Evolutionary conservation across 2,113 vertebrate species (phyloP).

Genomic region (Chaetodon auriga): DNA sequence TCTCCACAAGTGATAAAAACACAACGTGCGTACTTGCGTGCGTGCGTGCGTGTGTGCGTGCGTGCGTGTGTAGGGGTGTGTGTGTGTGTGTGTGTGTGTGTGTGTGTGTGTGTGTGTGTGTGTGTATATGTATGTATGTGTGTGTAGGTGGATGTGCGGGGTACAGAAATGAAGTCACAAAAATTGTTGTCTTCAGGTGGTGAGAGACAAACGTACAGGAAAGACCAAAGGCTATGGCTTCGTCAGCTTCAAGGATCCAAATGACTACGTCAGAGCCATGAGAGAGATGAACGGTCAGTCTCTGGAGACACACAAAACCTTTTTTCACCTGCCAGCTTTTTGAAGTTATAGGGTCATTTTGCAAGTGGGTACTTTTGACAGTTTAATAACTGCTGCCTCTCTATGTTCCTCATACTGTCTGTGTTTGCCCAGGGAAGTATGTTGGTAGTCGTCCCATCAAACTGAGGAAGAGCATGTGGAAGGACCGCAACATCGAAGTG

Average conservation of each 20-base stretch:
- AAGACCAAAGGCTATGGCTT: conserved; percentile 96
- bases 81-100: too few relatives aligned
- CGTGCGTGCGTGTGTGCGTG: too few relatives aligned
- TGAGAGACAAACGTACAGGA: conserved; percentile 93
- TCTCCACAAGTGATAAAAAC: too few relatives aligned
- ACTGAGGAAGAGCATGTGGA: conserved; percentile 95
- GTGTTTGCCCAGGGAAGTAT: conserved; percentile 87
- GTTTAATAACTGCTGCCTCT: neutral
- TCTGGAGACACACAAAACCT: neutral
- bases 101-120: too few relatives aligned
- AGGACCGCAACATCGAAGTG: conserved; percentile 92
- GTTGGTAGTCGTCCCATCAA: conserved; percentile 96
- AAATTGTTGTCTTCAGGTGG: conserved; percentile 78
- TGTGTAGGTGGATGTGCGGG: neutral
- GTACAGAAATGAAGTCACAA: neutral
- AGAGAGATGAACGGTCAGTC: conserved; percentile 94
- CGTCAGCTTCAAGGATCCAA: conserved; percentile 95
- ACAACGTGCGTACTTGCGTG: too few relatives aligned
- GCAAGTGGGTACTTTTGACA: neutral
- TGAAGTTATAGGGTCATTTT: neutral
- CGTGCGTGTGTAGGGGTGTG: too few relatives aligned
- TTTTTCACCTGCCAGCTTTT: neutral
- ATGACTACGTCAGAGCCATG: conserved; percentile 94
- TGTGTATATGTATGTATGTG: too few relatives aligned
- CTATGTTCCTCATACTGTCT: neutral